Conservation (phyloP, 2,113 vertebrate species). For the Athene cunicularia region DNA sequence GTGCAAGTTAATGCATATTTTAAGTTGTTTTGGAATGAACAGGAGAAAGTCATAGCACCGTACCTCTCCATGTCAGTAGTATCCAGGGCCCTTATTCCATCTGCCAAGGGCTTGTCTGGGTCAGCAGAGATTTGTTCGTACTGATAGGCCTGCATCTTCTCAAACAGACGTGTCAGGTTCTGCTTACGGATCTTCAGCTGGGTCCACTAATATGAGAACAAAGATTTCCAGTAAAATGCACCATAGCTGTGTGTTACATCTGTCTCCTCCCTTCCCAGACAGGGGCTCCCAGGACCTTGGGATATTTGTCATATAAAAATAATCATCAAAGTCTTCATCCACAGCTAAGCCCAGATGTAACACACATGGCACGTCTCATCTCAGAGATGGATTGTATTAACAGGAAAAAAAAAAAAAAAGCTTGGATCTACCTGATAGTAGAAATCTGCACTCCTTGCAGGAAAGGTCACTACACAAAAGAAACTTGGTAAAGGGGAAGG, state of each 20-base stretch:
- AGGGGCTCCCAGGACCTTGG: background rate
- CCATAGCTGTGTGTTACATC: background rate
- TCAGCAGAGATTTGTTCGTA: conserved; percentile 98
- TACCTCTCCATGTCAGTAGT: conserved; percentile 97
- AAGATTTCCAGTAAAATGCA: background rate
- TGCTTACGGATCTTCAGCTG: conserved; percentile 95
- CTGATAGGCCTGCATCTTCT: conserved; percentile 97
- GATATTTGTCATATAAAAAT: background rate
- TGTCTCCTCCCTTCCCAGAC: background rate
- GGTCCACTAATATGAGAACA: conserved; percentile 83
- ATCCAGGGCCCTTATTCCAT: conserved; percentile 94
- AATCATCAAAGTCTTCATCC: background rate
- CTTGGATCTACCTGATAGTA: background rate
- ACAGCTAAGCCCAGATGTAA: background rate
- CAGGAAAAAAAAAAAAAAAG: background rate
- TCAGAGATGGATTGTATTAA: background rate
- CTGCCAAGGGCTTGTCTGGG: conserved; percentile 95
- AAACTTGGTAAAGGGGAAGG: background rate
- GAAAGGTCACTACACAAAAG: background rate
- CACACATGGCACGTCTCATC: fast-evolving
- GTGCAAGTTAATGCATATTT: background rate
- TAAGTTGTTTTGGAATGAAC: background rate
- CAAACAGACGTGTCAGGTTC: conserved; percentile 94
- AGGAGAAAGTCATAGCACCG: background rate
- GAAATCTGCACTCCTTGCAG: background rate